phyloP scores from a whole-genome alignment of 2,113 vertebrate genomes.

The Nannospalax galili region DNA sequence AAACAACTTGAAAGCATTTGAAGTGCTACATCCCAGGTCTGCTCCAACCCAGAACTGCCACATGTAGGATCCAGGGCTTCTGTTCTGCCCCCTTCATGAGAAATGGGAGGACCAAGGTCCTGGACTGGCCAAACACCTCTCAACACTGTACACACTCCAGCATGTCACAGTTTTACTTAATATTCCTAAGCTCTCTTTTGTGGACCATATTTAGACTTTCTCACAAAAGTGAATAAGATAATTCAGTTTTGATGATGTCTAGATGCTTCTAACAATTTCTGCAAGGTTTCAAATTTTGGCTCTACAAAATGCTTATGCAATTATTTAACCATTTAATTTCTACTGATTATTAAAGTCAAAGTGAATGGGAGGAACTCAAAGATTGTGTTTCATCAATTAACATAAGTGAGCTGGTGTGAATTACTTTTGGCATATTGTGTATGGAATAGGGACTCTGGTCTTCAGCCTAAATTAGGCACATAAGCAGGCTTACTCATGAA shows the following conservation, averaged over 20 bases:
- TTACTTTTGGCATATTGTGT: neutral
- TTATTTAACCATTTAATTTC: slow-evolving; percentile 50
- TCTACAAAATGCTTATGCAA: neutral
- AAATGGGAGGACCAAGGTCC: neutral
- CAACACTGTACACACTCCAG: neutral
- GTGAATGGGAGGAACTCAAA: neutral
- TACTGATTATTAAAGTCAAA: neutral
- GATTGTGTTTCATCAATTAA: neutral
- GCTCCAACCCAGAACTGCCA: neutral
- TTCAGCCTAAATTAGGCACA: neutral
- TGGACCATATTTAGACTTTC: neutral
- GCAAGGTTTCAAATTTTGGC: neutral
- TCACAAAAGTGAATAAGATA: neutral
- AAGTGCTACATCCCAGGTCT: neutral
- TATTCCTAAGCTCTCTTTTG: neutral
- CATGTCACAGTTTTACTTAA: neutral
- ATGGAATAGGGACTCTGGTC: neutral
- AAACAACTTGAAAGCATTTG: neutral
- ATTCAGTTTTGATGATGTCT: slow-evolving; percentile 1
- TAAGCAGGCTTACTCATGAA: neutral
- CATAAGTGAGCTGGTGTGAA: neutral
- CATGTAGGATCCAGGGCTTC: neutral
- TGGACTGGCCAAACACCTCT: neutral
- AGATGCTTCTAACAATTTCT: neutral
- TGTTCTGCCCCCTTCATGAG: neutral